Conservation (phyloP, 2,797 vertebrate species). For the Gymnopithys bicolor region DNA sequence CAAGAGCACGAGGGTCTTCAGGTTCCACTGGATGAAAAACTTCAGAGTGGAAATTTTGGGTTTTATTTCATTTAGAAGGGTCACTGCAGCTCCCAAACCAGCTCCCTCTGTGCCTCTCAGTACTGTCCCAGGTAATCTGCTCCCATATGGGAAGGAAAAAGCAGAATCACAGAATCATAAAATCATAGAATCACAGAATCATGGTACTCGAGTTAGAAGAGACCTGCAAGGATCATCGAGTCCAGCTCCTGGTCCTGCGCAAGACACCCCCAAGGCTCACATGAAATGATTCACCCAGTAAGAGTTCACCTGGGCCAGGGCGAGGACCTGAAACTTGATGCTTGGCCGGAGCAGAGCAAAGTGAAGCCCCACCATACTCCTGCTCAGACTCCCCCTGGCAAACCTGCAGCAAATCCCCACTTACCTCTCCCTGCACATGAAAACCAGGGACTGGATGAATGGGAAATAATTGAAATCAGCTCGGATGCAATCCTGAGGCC, state of each 20-base stretch:
- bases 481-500: background rate
- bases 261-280: background rate
- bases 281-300: background rate
- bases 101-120: background rate
- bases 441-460: background rate
- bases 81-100: background rate
- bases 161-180: background rate
- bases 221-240: fast-evolving
- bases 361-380: background rate
- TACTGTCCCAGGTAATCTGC: background rate
- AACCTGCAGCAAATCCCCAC: background rate
- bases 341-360: background rate
- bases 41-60: background rate
- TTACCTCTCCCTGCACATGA: background rate
- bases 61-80: background rate
- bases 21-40: background rate
- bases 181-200: background rate
- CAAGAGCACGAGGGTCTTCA: background rate
- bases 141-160: background rate
- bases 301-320: background rate
- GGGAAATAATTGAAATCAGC: background rate
- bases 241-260: background rate
- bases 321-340: background rate
- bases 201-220: background rate
- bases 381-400: background rate